phyloP scores from a whole-genome alignment of 2,113 vertebrate species.

The Petromus typicus region DNA sequence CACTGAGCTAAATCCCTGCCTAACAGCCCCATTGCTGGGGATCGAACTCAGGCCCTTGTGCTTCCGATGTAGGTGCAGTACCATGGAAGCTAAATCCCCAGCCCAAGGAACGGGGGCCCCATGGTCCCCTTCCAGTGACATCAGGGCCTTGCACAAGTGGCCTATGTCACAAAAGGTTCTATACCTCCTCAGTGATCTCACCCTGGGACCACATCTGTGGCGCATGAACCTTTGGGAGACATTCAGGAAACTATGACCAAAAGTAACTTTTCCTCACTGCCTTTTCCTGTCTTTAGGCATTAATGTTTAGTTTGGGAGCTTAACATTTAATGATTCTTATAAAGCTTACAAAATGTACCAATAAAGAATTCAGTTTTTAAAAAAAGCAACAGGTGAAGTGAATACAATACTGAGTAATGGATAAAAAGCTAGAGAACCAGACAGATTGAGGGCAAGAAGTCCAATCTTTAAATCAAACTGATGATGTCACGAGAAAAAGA shows the following conservation, averaged over 20 bases:
- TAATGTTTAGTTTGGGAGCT: slow-evolving; percentile 34
- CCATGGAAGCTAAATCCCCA: no score
- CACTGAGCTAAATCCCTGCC: no score
- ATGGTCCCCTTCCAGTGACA: not conserved
- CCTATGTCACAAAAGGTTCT: not conserved
- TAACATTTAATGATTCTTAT: slow-evolving; percentile 16
- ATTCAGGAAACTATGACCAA: not conserved
- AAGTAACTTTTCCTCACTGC: slow-evolving; percentile 30
- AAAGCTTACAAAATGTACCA: no score
- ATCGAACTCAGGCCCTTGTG: no score
- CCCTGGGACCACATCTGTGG: not conserved
- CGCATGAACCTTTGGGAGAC: not conserved
- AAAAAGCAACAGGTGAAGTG: not conserved
- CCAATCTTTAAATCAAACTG: slow-evolving; percentile 49
- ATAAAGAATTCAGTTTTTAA: no score
- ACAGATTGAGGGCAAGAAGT: not conserved
- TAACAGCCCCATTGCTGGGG: not conserved
- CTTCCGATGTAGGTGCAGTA: no score
- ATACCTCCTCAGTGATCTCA: not conserved
- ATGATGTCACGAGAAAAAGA: slow-evolving; percentile 73
- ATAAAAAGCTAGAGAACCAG: not conserved
- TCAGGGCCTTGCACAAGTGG: not conserved
- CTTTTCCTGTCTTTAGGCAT: slow-evolving; percentile 46
- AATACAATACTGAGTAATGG: not conserved
- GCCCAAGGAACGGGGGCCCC: not conserved